Percentiles rank a stretch among this genome's conserved stretches.
Conservation (phyloP, 2,888 invertebrate species). For the Carabus problematicus region DNA sequence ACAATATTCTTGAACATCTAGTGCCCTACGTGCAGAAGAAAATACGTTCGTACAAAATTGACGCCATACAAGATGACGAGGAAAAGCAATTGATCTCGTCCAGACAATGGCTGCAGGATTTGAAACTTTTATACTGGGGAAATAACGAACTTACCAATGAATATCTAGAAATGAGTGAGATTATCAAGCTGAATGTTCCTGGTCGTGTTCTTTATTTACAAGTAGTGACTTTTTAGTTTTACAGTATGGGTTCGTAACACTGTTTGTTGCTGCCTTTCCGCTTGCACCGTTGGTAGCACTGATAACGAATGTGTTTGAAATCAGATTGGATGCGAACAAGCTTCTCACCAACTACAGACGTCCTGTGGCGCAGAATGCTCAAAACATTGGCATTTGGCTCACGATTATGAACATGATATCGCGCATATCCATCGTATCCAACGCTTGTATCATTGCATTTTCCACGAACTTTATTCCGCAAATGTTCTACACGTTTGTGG, state of each 20-base stretch:
- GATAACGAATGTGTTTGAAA: slow-evolving; percentile 81
- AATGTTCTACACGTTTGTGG: slow-evolving; percentile 71
- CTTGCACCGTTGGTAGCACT: slow-evolving; percentile 91
- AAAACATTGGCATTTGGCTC: slow-evolving; percentile 90
- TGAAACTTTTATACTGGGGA: slow-evolving; percentile 63
- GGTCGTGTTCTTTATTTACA: neutral
- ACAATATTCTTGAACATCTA: slow-evolving; percentile 75
- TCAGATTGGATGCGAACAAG: slow-evolving; percentile 89
- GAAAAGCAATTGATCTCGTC: neutral
- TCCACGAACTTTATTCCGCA: slow-evolving; percentile 92
- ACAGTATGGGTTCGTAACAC: slow-evolving; percentile 93
- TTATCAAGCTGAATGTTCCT: slow-evolving; percentile 42
- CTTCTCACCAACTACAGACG: slow-evolving; percentile 80
- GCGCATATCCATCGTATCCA: slow-evolving; percentile 86
- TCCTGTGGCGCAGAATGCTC: slow-evolving; percentile 84
- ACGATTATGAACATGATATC: slow-evolving; percentile 86
- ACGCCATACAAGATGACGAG: neutral
- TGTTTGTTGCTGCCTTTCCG: slow-evolving; percentile 94
- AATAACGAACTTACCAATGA: slow-evolving; percentile 73
- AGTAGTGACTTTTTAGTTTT: slow-evolving; percentile 66
- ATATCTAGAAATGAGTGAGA: slow-evolving; percentile 69
- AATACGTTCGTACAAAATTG: slow-evolving; percentile 51
- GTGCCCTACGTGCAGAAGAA: slow-evolving; percentile 65
- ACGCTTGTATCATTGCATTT: slow-evolving; percentile 92
- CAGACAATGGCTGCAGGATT: slow-evolving; percentile 9